Evolutionary conservation across 1,140 invertebrate genomes (phyloP).

Genomic region (Thrips palmi): DNA sequence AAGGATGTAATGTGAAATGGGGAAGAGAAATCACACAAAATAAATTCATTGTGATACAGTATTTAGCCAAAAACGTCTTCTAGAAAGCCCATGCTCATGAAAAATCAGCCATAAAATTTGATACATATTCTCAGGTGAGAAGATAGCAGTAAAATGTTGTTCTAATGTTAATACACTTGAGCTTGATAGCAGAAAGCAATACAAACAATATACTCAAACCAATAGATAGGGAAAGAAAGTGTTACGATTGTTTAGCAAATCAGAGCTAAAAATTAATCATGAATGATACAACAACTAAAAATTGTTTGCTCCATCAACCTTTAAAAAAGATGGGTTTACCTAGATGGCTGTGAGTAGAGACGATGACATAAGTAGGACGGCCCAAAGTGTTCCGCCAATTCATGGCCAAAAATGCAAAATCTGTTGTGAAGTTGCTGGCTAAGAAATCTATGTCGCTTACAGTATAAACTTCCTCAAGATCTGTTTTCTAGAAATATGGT

Average conservation of each 20-base stretch:
- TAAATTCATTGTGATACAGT: not conserved
- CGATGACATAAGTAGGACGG: conserved; percentile 68
- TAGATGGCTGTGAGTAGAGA: conserved; percentile 59
- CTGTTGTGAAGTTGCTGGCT: conserved; percentile 69
- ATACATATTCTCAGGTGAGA: too few species aligned
- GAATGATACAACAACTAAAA: too few species aligned
- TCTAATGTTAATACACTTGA: too few species aligned
- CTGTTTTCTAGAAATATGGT: too few species aligned
- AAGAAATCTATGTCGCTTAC: conserved; percentile 76
- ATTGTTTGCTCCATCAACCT: too few species aligned
- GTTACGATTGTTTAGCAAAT: too few species aligned
- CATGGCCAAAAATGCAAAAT: conserved; percentile 80
- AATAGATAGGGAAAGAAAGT: too few species aligned
- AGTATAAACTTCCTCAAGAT: conserved; percentile 83
- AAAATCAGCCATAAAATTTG: not conserved
- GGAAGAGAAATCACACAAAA: not conserved
- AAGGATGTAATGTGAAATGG: conserved; percentile 2
- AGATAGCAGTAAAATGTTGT: too few species aligned
- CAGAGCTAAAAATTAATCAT: too few species aligned
- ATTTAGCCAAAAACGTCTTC: conserved; percentile 5
- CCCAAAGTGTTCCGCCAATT: conserved; percentile 84
- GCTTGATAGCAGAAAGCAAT: too few species aligned
- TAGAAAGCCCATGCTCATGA: not conserved
- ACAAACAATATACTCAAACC: too few species aligned
- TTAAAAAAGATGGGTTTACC: conserved; percentile 35